Conservation (phyloP, 2,113 vertebrate species). For the Mobula birostris region DNA sequence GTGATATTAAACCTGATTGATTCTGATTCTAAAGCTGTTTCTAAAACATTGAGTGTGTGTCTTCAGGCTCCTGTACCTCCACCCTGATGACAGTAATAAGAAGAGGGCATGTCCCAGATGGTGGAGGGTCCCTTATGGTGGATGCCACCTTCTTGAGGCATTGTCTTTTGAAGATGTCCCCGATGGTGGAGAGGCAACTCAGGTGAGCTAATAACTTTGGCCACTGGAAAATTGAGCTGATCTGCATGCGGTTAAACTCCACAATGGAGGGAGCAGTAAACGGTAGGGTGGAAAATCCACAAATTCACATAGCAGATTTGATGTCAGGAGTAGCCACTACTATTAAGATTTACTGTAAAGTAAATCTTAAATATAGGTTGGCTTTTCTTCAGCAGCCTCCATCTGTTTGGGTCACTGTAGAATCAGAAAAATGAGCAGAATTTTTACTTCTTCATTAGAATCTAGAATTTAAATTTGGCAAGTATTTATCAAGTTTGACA, state of each 20-base stretch:
- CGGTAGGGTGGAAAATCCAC: neutral
- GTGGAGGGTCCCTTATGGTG: no score
- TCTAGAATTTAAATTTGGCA: neutral
- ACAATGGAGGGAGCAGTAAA: neutral
- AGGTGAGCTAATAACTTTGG: neutral
- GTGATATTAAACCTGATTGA: no score
- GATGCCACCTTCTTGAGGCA: no score
- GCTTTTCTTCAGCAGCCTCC: neutral
- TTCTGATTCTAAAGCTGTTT: no score
- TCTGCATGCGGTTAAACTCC: no score
- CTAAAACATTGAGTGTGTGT: no score
- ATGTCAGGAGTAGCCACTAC: neutral
- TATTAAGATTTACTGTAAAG: neutral
- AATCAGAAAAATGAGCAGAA: neutral
- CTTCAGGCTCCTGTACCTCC: no score
- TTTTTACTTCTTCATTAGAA: neutral
- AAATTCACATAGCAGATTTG: neutral
- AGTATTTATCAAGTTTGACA: neutral
- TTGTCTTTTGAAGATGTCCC: no score
- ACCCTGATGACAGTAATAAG: no score
- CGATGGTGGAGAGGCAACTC: no score
- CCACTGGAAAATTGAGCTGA: neutral
- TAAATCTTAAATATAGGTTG: neutral
- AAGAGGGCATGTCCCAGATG: no score
- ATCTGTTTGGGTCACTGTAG: neutral